phyloP scores from a whole-genome alignment of 1,140 invertebrate genomes.

The Heliconius himera region DNA sequence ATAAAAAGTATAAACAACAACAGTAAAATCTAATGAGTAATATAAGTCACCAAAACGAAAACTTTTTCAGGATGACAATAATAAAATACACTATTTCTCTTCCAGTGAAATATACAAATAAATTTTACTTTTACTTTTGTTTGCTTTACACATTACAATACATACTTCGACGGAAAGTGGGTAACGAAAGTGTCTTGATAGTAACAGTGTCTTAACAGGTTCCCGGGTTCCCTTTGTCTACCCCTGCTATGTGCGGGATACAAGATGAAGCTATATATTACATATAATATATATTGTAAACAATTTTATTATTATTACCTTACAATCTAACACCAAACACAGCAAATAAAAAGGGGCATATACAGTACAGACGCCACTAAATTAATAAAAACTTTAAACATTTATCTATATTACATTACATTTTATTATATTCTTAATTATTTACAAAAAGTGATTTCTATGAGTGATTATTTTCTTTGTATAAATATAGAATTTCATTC shows the following conservation, averaged over 20 bases:
- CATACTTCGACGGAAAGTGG: no score
- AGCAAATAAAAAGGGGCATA: conserved; percentile 59
- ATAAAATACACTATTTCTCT: background rate
- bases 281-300: no score
- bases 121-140: background rate
- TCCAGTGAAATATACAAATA: no score
- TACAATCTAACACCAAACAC: conserved; percentile 68
- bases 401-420: conserved; percentile 45
- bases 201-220: no score
- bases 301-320: background rate
- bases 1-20: background rate
- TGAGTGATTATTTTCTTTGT: conserved; percentile 45
- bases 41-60: background rate
- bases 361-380: conserved; percentile 55
- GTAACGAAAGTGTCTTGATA: no score
- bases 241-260: no score
- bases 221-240: no score
- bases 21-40: conserved; percentile 1
- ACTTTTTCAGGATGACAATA: background rate
- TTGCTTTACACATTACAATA: background rate
- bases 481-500: conserved; percentile 58
- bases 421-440: conserved; percentile 27
- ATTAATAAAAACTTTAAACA: conserved; percentile 39
- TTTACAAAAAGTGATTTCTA: conserved; percentile 51
- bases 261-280: no score